Conservation (phyloP, 2,888 invertebrate genomes). For the Margaritifera margaritifera region DNA sequence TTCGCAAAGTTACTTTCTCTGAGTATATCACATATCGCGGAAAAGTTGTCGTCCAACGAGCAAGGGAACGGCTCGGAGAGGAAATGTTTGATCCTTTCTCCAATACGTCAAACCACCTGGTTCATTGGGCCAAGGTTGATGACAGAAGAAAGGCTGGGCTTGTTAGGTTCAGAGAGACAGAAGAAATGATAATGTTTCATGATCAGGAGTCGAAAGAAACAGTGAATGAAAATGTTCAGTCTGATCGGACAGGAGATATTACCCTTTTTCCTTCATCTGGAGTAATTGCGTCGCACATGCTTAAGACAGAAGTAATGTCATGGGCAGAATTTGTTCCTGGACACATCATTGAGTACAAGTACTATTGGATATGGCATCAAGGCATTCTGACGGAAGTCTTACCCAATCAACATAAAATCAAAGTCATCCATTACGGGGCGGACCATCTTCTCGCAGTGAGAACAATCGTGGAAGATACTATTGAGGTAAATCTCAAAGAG, state of each 20-base stretch:
- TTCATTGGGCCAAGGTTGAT: constrained; percentile 29
- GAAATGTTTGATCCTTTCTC: constrained; percentile 6
- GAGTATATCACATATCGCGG: constrained; percentile 14
- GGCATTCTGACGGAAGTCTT: constrained; percentile 14
- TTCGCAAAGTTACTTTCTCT: constrained; percentile 12
- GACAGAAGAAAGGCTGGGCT: constrained; percentile 7
- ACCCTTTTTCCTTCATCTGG: no score
- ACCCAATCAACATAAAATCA: constrained; percentile 4
- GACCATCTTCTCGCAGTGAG: constrained; percentile 4
- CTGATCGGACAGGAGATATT: no score
- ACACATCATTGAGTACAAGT: constrained; percentile 12
- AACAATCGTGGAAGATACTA: constrained; percentile 8
- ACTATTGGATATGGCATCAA: constrained; percentile 6
- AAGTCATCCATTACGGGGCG: constrained; percentile 17
- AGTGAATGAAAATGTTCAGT: no score
- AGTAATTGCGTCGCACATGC: no score
- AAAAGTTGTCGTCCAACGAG: constrained; percentile 9
- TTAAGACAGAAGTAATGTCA: no score
- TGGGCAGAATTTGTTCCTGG: constrained; percentile 18
- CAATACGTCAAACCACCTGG: constrained; percentile 24
- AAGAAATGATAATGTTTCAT: no score
- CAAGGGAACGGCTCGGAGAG: constrained; percentile 21
- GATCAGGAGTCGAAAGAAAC: no score
- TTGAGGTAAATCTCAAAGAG: constrained; percentile 1
- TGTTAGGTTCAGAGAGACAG: background rate